Base-by-base conservation (phyloP, 2,113 vertebrate species). In the Nerophis ophidion region DNA sequence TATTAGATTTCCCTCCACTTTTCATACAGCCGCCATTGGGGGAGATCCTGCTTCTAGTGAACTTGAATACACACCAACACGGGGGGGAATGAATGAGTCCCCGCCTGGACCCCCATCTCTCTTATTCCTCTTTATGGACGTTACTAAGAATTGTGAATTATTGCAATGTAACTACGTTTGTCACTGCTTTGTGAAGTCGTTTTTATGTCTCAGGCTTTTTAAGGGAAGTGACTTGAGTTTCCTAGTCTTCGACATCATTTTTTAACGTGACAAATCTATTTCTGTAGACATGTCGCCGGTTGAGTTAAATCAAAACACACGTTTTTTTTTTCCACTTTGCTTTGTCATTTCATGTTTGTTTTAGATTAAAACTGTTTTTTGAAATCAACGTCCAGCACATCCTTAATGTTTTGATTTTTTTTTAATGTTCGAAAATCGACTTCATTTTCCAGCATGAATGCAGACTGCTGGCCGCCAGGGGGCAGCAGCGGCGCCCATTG, bases 331-430 rank as follows among this genome's bases (percentile, higher is more conserved):
- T 47, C 42, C 52, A 56, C 59, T 40, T 10, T 13, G 4, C 12
- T 16, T 53, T 8, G 11, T 42, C 36, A 56, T 56, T 56, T 35
- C 14, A 55, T 54, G n/a, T 77, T 80, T 79, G 79, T 57, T 75
- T 75, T 74, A 75, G 68, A 79, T 78, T 70, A 77, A 77, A 77
- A 76, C 45, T 38, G 60, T 72, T 61, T 66, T 60, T 66, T 60
- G 44, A 70, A 84, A 77, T 76, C 42, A 49, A 68, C 81, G 68
- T 79, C 84, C 67, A 78, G 68, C 83, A 84, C 66, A 72, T 63
- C 73, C 74, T 58, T 75, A 74, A 74, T 80, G 82, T 84, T 79
- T 87, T 78, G 74, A 84, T 85, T 84, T 87, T 82, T 87, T 88
- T 87, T 88, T 88, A 87, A 88, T 84, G 79, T 84, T 85, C 86